phyloP scores from a whole-genome alignment of 2,797 vertebrate genomes.

The Synaphobranchus kaupii region DNA sequence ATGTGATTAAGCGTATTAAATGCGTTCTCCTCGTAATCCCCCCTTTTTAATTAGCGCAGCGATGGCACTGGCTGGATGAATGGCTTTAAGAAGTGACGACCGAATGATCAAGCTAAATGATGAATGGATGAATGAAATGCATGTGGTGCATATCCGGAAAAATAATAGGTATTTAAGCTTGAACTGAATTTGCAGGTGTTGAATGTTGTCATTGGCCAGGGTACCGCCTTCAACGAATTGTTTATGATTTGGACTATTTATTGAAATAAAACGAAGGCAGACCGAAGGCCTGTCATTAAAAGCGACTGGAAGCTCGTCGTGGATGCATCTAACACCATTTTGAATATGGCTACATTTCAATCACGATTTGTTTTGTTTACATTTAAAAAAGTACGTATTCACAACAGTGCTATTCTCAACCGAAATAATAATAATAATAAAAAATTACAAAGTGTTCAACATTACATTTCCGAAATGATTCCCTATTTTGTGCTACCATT shows the following conservation, averaged over 20 bases:
- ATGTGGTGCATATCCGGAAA: neutral
- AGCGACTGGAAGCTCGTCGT: too few relatives aligned
- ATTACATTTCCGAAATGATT: neutral
- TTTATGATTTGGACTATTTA: conserved; percentile 6
- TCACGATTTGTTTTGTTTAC: neutral
- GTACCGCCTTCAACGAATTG: neutral
- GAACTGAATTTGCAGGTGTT: conserved; percentile 5
- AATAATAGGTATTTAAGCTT: neutral
- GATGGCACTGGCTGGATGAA: conserved; percentile 33
- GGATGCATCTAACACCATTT: neutral
- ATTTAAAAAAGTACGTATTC: neutral
- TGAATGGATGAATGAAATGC: conserved; percentile 43
- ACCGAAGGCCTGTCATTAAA: too few relatives aligned
- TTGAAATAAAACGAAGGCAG: neutral
- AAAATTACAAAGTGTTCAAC: neutral
- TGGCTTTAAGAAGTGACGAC: conserved; percentile 49
- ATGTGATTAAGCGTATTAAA: conserved; percentile 27
- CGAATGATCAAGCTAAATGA: conserved; percentile 29
- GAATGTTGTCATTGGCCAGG: neutral
- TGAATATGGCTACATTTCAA: neutral
- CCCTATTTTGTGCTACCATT: neutral
- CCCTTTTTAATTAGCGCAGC: conserved; percentile 19
- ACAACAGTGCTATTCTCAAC: neutral
- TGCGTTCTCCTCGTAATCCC: neutral
- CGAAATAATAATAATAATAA: too few relatives aligned